Evolutionary conservation across 2,888 invertebrate genomes (phyloP).

Genomic region (Ptychoptera contaminata): DNA sequence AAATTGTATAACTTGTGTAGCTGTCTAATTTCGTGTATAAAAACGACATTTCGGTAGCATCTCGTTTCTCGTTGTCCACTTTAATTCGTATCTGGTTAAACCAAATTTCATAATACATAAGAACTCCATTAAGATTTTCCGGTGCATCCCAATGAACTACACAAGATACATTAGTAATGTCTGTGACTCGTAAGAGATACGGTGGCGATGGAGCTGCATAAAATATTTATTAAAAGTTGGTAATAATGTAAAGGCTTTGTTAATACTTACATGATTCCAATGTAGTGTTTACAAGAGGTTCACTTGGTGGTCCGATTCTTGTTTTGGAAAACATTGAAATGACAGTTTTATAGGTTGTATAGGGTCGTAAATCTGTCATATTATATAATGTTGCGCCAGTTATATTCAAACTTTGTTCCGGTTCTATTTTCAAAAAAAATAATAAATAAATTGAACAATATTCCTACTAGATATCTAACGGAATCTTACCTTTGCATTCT

Average conservation of each 20-base stretch:
- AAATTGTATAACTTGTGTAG: constrained; percentile 51
- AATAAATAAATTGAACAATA: too few species aligned
- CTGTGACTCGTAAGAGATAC: constrained; percentile 31
- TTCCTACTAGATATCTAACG: too few species aligned
- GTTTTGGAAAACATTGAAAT: constrained; percentile 46
- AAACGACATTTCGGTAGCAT: constrained; percentile 13
- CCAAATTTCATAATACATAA: constrained; percentile 46
- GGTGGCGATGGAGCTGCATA: constrained; percentile 40
- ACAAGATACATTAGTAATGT: constrained; percentile 42
- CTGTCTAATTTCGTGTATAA: constrained; percentile 33
- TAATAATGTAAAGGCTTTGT: neutral
- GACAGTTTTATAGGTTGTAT: constrained; percentile 54
- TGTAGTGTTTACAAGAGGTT: constrained; percentile 41
- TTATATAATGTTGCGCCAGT: constrained; percentile 28
- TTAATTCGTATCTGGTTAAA: constrained; percentile 8
- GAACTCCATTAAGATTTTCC: constrained; percentile 50
- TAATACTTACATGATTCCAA: neutral
- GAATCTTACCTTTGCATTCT: constrained; percentile 25
- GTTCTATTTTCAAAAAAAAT: constrained; percentile 32
- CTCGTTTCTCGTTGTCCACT: constrained; percentile 6
- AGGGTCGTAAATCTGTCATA: constrained; percentile 51
- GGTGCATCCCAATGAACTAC: constrained; percentile 52
- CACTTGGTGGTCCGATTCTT: constrained; percentile 38
- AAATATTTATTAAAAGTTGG: constrained; percentile 9
- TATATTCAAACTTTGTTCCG: constrained; percentile 20